phyloP scores from a whole-genome alignment of 1,140 invertebrate genomes.

The Pygmarrhopalites habei region DNA sequence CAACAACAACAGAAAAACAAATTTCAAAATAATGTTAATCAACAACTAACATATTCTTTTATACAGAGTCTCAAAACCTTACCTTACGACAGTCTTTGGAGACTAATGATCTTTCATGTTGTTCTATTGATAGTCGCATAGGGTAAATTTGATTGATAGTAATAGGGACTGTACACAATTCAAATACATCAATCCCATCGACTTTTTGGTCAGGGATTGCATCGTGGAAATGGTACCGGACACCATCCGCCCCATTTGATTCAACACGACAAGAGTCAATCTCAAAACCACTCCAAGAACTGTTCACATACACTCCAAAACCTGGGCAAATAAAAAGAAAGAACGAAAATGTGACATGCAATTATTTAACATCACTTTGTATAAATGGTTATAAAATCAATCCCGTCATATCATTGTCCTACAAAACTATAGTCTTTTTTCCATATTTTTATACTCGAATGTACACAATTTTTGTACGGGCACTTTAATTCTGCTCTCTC shows the following conservation, averaged over 20 bases:
- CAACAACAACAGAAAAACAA: neutral
- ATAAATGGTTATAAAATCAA: too few relatives aligned
- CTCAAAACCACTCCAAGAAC: slow-evolving; percentile 65
- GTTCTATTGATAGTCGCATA: slow-evolving; percentile 64
- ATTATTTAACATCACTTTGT: too few relatives aligned
- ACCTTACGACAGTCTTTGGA: slow-evolving; percentile 64
- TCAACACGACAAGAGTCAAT: slow-evolving; percentile 63
- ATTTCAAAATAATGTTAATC: neutral
- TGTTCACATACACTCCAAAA: slow-evolving; percentile 82
- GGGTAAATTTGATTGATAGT: slow-evolving; percentile 76
- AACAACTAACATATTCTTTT: neutral
- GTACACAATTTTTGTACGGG: too few relatives aligned
- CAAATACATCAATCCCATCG: slow-evolving; percentile 64
- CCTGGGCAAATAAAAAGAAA: slow-evolving; percentile 53
- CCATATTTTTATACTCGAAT: too few relatives aligned
- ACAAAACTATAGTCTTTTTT: too few relatives aligned
- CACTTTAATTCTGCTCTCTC: too few relatives aligned
- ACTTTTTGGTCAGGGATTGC: slow-evolving; percentile 51
- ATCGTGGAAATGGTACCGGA: slow-evolving; percentile 75
- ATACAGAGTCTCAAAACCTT: neutral
- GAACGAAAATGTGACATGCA: neutral
- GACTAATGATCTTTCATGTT: slow-evolving; percentile 59
- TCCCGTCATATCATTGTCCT: too few relatives aligned
- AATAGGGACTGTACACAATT: slow-evolving; percentile 73
- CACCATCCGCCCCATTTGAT: slow-evolving; percentile 76